Percentiles rank a stretch among this genome's conserved stretches.
Conservation (phyloP, 1,140 invertebrate species). For the Hypothenemus hampei region DNA sequence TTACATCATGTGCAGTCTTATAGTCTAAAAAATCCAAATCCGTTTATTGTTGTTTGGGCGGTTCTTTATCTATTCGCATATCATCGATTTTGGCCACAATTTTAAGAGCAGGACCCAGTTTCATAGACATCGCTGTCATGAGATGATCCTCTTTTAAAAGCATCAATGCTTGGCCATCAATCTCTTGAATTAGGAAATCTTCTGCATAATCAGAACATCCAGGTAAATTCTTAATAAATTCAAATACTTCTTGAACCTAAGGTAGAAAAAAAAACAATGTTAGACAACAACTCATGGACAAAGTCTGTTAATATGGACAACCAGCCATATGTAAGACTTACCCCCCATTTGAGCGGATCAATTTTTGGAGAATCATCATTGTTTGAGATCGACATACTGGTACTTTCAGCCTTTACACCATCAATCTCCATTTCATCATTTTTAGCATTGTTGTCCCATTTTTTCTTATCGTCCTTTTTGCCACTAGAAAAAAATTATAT, state of each 20-base stretch:
- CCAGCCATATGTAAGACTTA: constrained; percentile 52
- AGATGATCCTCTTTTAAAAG: constrained; percentile 93
- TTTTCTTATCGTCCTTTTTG: constrained; percentile 43
- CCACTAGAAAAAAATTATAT: constrained; percentile 27
- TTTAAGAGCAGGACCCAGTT: constrained; percentile 90
- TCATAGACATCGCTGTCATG: constrained; percentile 91
- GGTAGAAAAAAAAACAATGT: background rate
- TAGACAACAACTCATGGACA: background rate
- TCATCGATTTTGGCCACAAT: constrained; percentile 84
- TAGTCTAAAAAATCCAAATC: constrained; percentile 2
- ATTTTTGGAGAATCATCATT: constrained; percentile 52
- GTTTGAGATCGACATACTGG: constrained; percentile 40
- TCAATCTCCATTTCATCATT: constrained; percentile 47
- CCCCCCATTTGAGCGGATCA: constrained; percentile 73
- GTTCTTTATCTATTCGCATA: constrained; percentile 58
- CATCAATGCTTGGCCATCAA: constrained; percentile 91
- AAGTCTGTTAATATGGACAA: too few relatives aligned
- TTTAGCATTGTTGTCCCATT: too few relatives aligned
- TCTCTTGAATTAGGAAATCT: constrained; percentile 92
- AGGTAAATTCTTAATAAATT: constrained; percentile 81
- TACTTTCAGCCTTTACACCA: constrained; percentile 48
- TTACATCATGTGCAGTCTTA: constrained; percentile 21
- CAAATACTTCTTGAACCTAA: constrained; percentile 68
- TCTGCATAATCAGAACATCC: constrained; percentile 91
- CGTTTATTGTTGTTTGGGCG: constrained; percentile 35